Percentiles rank a stretch among this genome's conserved stretches.
Conservation (phyloP, 2,888 invertebrate species). For the Orchestes rusci region DNA sequence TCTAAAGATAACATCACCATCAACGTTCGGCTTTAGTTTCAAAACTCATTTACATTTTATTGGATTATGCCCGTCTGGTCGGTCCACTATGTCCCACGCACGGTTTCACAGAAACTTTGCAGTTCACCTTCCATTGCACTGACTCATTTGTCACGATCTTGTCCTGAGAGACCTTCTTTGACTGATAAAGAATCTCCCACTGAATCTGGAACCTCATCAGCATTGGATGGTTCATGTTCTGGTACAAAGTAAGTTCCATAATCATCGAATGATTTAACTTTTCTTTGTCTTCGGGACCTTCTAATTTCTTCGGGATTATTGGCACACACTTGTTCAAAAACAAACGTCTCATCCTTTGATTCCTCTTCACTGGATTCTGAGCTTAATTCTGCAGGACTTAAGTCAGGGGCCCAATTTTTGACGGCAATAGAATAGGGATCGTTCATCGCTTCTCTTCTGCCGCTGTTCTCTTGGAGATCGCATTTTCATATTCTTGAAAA, state of each 20-base stretch:
- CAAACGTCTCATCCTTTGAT: neutral
- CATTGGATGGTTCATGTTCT: no score
- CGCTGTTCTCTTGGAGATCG: no score
- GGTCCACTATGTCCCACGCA: conserved; percentile 17
- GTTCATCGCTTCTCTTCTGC: no score
- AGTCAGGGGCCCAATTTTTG: no score
- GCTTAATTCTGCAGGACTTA: no score
- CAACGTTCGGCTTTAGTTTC: conserved; percentile 1
- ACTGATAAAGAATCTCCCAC: conserved; percentile 12
- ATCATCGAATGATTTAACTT: conserved; percentile 12
- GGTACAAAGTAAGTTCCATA: conserved; percentile 9
- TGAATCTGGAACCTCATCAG: conserved; percentile 1
- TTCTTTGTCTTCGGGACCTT: conserved; percentile 15
- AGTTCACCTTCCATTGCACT: conserved; percentile 32
- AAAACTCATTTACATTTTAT: conserved; percentile 9
- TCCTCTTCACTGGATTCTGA: neutral
- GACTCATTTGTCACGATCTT: conserved; percentile 24
- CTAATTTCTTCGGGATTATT: neutral
- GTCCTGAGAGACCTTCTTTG: conserved; percentile 25
- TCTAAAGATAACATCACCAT: conserved; percentile 1
- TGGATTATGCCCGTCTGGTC: neutral
- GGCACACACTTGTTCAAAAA: neutral
- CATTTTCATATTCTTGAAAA: no score
- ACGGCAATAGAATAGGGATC: no score
- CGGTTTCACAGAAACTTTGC: conserved; percentile 30